Base-by-base conservation (phyloP, 2,113 vertebrate genomes). In the Scalopus aquaticus region DNA sequence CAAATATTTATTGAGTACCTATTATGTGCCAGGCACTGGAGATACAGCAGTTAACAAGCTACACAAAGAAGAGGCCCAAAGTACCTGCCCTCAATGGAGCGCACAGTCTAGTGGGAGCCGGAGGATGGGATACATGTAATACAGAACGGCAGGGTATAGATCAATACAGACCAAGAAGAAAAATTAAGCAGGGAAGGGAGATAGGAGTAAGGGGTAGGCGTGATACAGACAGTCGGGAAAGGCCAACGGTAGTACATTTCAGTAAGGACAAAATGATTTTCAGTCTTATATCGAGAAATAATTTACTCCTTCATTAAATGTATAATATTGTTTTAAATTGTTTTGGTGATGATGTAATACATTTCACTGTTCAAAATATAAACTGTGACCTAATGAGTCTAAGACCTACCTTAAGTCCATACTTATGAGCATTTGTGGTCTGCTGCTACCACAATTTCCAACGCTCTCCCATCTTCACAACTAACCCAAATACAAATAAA, bases 11-110 rank as follows among this genome's bases (percentile, higher is more conserved):
- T 87, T 96, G 70, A 93, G 42, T 79, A 51, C 91, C 84, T 73
- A 94, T 46, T 82, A 90, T n/a, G 12, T 72, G 85, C 46, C 65
- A 92, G 62, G 42, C 87, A 95, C 90, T 78, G 70, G 37, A 62
- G 42, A 93, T 93, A 95, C 79, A 96, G 49, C 37, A 79, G 11
- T 76, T 15, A 93, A 93, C 37, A 95, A 72, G 42, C 35, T 72
- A 19, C 90, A 96, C 91, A 97, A 93, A 62, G 90, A 60, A 74
- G 30, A 80, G 44, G 84, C 30, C 80, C 72, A 84, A n/a, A 80
- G 82, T 32, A 65, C 81, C 79, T 97, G 96, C 96, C 84, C 95
- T 95, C 96, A 17, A 20, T 80, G 96, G 96, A 94, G 93, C 91
- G 67, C 88, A 96, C 96, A 96, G 88, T 95, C 93, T 97, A 96